Percentiles rank a stretch among this genome's conserved stretches.
phyloP scores from a whole-genome alignment of 2,113 vertebrate species.

The Sebastes schlegelii region DNA sequence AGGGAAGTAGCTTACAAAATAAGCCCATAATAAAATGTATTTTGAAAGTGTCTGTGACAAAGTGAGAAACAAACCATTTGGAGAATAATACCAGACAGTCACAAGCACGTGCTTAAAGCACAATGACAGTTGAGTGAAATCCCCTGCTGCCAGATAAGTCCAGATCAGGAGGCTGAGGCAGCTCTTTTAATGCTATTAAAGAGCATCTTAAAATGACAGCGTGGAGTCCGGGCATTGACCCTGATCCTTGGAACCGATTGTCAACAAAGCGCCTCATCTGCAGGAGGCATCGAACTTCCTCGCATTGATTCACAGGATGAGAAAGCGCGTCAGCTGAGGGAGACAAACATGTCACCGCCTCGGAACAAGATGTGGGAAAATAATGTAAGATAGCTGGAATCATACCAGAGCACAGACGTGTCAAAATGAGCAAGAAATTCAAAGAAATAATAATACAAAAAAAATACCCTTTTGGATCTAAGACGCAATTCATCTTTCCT shows the following conservation, averaged over 20 bases:
- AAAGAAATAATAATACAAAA: constrained; percentile 32
- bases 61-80: constrained; percentile 22
- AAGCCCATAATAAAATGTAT: background rate
- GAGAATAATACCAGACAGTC: constrained; percentile 50
- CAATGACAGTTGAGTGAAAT: constrained; percentile 67
- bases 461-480: background rate
- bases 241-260: constrained; percentile 63
- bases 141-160: constrained; percentile 75
- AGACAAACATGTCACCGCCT: constrained; percentile 44
- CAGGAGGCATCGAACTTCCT: constrained; percentile 34
- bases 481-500: constrained; percentile 46
- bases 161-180: constrained; percentile 76
- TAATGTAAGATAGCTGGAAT: constrained; percentile 30
- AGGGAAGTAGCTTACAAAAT: background rate
- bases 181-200: constrained; percentile 78
- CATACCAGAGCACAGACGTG: constrained; percentile 42
- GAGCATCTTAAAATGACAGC: constrained; percentile 73
- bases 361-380: constrained; percentile 35
- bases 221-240: constrained; percentile 62
- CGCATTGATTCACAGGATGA: constrained; percentile 38
- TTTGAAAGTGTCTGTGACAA: constrained; percentile 24
- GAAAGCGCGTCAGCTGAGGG: constrained; percentile 9
- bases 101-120: constrained; percentile 39
- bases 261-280: constrained; percentile 56
- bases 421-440: constrained; percentile 48